A percentile compares a stretch with the other conserved stretches of the same genome.
Conservation (phyloP, 2,113 vertebrate species). For the Sorex fumeus region DNA sequence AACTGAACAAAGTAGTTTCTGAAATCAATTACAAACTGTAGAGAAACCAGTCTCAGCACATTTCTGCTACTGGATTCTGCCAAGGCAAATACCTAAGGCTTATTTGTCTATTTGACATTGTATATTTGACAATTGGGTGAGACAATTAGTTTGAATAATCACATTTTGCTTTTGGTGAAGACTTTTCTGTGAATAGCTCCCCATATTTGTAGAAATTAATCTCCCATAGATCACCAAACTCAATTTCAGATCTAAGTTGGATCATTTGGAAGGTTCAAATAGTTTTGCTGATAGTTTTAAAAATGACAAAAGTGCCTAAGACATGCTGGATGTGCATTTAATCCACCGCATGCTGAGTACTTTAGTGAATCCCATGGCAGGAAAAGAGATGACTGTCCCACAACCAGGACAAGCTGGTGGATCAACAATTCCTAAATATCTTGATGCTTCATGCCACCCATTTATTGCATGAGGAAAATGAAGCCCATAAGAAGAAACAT, state of each 20-base stretch:
- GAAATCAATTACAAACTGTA: neutral
- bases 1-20: neutral
- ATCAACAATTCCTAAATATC: neutral
- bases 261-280: neutral
- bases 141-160: slow-evolving; percentile 17
- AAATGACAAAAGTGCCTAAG: neutral
- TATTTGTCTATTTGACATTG: neutral
- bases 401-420: neutral
- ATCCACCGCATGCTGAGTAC: neutral
- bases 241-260: neutral
- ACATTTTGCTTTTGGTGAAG: slow-evolving; percentile 5
- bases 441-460: neutral
- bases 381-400: neutral
- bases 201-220: slow-evolving; percentile 19
- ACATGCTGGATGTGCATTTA: neutral
- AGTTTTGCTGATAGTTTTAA: neutral
- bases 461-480: neutral
- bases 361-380: too few species aligned
- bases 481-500: neutral
- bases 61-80: slow-evolving; percentile 34
- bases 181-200: neutral
- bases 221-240: neutral
- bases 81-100: neutral
- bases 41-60: neutral
- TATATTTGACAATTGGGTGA: slow-evolving; percentile 25